These are phyloP conservation scores for Tetraneura akinire DNA, from an alignment of 1,140 invertebrate species.

Conservation along the genomic window DNA sequence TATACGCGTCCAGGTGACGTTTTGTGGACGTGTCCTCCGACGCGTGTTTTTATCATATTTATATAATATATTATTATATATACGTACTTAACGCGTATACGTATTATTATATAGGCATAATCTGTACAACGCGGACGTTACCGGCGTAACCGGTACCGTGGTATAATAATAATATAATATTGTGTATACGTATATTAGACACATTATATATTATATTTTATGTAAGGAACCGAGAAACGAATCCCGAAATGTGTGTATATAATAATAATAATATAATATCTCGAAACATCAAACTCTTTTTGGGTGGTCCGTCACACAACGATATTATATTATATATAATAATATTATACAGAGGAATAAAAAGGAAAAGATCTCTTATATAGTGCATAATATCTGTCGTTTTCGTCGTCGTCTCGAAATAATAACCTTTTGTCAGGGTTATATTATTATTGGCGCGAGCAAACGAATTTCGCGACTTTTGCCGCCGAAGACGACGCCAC, in stretches of 20 bases:
- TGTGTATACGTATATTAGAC: neutral
- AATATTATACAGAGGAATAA: neutral
- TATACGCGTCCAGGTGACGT: conserved; percentile 39
- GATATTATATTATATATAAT: neutral
- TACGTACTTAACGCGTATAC: neutral
- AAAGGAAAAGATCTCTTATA: neutral
- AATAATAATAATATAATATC: neutral
- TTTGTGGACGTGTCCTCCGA: conserved; percentile 39
- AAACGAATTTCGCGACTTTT: neutral
- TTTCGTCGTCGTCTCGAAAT: neutral
- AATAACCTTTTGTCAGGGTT: neutral
- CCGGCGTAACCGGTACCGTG: neutral
- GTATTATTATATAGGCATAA: too few relatives aligned
- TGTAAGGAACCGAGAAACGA: neutral
- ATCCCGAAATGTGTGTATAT: neutral
- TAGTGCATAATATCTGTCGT: neutral
- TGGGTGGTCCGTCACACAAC: conserved; percentile 23
- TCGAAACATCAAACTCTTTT: neutral
- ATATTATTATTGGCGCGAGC: neutral
- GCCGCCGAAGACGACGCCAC: neutral
- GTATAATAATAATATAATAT: neutral
- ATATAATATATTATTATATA: neutral
- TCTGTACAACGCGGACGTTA: too few relatives aligned
- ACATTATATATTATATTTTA: too few relatives aligned
- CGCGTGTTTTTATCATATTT: conserved; percentile 21